A percentile compares a stretch with the other conserved stretches of the same genome.
phyloP scores from a whole-genome alignment of 2,113 vertebrate species.

The Baryphthengus martii region DNA sequence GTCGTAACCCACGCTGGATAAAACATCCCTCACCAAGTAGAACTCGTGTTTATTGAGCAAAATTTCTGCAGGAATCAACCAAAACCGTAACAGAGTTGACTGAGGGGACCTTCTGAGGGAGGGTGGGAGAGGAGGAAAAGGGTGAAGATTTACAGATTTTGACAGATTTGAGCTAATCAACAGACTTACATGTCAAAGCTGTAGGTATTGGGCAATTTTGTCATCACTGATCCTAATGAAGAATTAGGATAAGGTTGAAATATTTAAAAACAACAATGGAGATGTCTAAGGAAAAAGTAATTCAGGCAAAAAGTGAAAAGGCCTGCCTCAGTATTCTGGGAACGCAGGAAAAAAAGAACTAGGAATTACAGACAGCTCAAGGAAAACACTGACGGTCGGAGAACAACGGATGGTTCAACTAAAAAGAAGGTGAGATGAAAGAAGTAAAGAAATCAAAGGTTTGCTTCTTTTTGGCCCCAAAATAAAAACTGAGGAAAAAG shows the following conservation, averaged over 20 bases:
- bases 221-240: background rate
- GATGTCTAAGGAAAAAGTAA: background rate
- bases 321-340: background rate
- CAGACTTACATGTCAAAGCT: background rate
- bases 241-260: background rate
- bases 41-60: background rate
- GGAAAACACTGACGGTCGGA: background rate
- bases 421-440: background rate
- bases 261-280: background rate
- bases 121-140: background rate
- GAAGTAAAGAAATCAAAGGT: background rate
- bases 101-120: background rate
- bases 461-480: background rate
- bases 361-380: background rate
- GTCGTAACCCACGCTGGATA: background rate
- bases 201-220: background rate
- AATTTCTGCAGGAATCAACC: background rate
- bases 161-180: background rate
- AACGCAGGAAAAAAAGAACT: background rate
- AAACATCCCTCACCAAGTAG: rapidly evolving
- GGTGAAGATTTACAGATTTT: background rate
- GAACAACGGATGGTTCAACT: background rate
- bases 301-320: background rate
- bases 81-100: background rate
- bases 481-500: background rate